Base-by-base conservation (phyloP, 2,888 invertebrate species). In the Epinotia brunnichana region DNA sequence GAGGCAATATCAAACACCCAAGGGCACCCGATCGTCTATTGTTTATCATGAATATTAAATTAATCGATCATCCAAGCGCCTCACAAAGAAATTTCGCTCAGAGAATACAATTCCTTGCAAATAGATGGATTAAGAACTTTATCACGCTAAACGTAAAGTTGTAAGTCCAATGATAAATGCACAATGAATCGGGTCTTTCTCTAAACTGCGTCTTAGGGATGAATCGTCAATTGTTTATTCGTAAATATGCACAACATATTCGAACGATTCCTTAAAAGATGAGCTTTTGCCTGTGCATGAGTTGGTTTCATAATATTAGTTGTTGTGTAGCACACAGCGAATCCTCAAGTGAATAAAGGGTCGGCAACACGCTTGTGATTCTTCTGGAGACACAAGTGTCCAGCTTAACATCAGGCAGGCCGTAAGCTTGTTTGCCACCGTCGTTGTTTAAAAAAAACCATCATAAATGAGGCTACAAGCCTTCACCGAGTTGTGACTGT, bases 1-100 rank as follows among this genome's bases (percentile, higher is more conserved):
- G 17, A 39, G 4, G 17, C 11, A n/a, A 39, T 39, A 17, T 19
- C 17, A 19, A 10, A 19, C n/a, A n/a, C n/a, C 35, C 11, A 17
- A 39, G 3, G 10, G n/a, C 17, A 29, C 15, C 17, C 59, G 39
- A 10, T n/a, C 35, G 11, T 60, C 35, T 39, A 39, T 60, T 60
- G 60, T 60, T 13, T 39, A n/a, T 9, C 17, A 35, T 2, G 59
- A 39, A 39, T 59, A 59, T 59, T 59, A 41, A 39, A 60, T 2
- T 17, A 7, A 60, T 60, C 60, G 39, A 60, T 60, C 60, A 60
- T 19, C 29, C 57, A 3, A 59, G 7, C 53, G 11, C 53, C 53
- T 53, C 53, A n/a, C n/a, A n/a, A 48, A n/a, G 41, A 41, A 4
- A 48, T 48, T 48, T n/a, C n/a, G 13, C 7, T 48, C n/a, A 5